A percentile compares a stretch with the other conserved stretches of the same genome.
These are phyloP conservation scores for Echinops telfairi DNA, from an alignment of 2,113 vertebrate genomes.

Conservation along the genomic window DNA sequence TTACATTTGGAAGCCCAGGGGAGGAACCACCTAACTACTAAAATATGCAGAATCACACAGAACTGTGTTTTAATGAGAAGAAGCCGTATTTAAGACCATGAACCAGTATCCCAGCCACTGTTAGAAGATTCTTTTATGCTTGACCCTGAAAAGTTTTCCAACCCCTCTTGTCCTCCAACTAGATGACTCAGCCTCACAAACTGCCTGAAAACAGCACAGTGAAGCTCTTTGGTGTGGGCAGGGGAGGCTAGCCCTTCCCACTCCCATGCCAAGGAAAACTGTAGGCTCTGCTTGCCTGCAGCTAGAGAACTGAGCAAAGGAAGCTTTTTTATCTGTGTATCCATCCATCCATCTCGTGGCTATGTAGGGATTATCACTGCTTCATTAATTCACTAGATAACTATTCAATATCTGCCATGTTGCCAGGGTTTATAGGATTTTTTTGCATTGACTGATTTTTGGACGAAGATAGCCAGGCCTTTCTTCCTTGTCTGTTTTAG, in stretches of 20 bases:
- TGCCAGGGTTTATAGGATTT: neutral
- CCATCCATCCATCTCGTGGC: neutral
- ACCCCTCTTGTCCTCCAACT: conserved; percentile 29
- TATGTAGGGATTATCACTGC: conserved; percentile 47
- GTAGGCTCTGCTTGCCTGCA: conserved; percentile 44
- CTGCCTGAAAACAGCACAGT: conserved; percentile 27
- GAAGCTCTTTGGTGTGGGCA: conserved; percentile 56
- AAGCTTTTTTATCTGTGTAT: neutral
- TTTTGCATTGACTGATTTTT: neutral
- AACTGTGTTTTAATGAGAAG: conserved; percentile 57
- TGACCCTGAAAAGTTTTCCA: conserved; percentile 33
- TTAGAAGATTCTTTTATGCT: conserved; percentile 52
- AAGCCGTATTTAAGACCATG: conserved; percentile 32
- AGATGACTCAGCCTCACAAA: conserved; percentile 55
- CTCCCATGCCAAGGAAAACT: conserved; percentile 41
- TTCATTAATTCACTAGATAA: neutral
- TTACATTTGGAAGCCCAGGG: conserved; percentile 49
- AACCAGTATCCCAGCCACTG: conserved; percentile 6
- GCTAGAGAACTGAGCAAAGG: conserved; percentile 27
- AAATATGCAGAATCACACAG: conserved; percentile 40
- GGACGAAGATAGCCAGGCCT: neutral
- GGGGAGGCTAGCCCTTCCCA: conserved; percentile 69
- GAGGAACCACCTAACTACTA: neutral
- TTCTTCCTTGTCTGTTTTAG: neutral
- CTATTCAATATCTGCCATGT: conserved; percentile 6